These are phyloP conservation scores for Colistium nudipinnis DNA, from an alignment of 2,113 vertebrate genomes.

Conservation along the genomic window DNA sequence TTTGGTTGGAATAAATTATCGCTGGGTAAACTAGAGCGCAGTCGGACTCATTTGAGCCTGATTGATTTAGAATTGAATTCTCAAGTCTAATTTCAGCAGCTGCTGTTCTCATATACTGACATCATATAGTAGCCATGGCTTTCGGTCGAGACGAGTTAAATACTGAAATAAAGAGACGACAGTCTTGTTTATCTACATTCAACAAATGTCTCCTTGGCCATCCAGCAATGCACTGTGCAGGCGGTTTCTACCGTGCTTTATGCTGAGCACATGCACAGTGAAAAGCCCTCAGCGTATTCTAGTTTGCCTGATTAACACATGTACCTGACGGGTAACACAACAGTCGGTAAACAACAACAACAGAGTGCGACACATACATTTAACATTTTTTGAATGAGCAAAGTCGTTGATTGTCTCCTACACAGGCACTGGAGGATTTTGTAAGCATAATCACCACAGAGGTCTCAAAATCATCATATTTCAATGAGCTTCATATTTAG, in stretches of 20 bases:
- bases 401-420: conserved; percentile 85
- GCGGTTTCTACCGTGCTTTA: neutral
- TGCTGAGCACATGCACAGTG: neutral
- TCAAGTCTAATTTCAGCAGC: neutral
- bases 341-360: conserved; percentile 1
- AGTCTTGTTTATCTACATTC: conserved; percentile 25
- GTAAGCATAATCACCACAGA: neutral
- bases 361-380: conserved; percentile 14
- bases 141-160: neutral
- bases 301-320: neutral
- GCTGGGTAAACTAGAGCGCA: too few species aligned
- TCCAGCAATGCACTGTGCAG: neutral
- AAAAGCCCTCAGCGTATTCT: neutral
- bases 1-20: neutral
- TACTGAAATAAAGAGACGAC: neutral
- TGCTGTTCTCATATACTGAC: neutral
- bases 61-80: neutral
- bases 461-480: too few species aligned
- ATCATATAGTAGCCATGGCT: neutral
- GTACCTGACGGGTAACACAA: neutral
- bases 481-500: conserved; percentile 50
- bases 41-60: neutral
- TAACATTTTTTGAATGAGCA: neutral
- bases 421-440: conserved; percentile 72
- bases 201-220: neutral